Base-by-base conservation (phyloP, 2,888 invertebrate species). In the Brenthis hecate region DNA sequence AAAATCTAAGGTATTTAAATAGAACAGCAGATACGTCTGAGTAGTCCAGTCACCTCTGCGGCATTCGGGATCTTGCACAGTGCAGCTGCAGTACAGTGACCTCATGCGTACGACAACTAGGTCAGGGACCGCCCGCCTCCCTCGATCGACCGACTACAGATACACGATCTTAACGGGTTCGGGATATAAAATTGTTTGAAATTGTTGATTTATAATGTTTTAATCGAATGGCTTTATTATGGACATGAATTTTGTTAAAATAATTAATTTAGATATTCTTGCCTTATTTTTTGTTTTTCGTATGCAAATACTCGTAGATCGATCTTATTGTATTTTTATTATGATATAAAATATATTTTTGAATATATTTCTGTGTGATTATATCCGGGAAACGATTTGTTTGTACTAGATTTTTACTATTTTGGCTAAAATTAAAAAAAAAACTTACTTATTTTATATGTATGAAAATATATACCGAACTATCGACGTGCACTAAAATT, bases 61-160 rank as follows among this genome's bases (percentile, higher is more conserved):
- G 89, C 81, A 85, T 86, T 88, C 78, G 82, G 84, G 72, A 77
- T 81, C 81, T 85, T 91, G 62, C 36, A 43, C 36, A 16, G 14
- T 51, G 91, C 92, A 91, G 85, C 90, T 92, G 91, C 92, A 92
- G 91, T 91, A 89, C 92, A 92, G 83, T 92, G 91, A 92, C 91
- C 92, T 86, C 89, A 86, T 87, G 91, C 89, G 91, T 91, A 92
- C 92, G 83, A 81, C 83, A 78, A 76, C 69, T 78, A 71, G 79
- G 78, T 78, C 78, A 78, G 75, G 75, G 76, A 89, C 91, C 89
- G 89, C 88, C 77, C 85, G 85, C 85, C 81, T 85, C 85, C 79
- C 80, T 81, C 83, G 78, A 92, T 92, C 92, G 92, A 92, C 91
- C 92, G 89, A 54, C 65, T 66, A 66, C 68, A 65, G 65, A 71